Evolutionary conservation across 1,140 invertebrate species (phyloP), one percentile per base, ranked within the genome.

Genomic region (Pseudomyrmex concolor): DNA sequence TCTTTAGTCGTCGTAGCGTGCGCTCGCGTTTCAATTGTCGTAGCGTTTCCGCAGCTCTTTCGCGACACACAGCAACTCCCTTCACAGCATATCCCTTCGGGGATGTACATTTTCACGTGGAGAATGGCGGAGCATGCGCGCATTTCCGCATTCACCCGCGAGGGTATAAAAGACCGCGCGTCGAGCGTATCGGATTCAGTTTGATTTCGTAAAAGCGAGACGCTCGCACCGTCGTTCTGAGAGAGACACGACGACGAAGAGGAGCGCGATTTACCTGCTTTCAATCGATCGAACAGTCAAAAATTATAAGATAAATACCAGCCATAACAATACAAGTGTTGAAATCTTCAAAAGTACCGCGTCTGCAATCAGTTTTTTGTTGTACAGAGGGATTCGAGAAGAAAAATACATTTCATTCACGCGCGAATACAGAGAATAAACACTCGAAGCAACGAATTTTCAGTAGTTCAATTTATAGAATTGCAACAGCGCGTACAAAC

Each of bases 151-250:
- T 54, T 22, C 50, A 68, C 19, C 63, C 60, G 45, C 64, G 43
- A 76, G 55, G n/a, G 54, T 89, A 89, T 89, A 89, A 77, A 89
- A 89, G 84, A 57, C 55, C 48, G 71, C 43, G 63, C 10, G 60
- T 66, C 54, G 64, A 66, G 64, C 34, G 51, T 9, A 34, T 5
- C 68, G 17, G 19, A 12, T 55, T 89, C 87, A 89, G 87, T 89
- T 62, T 19, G 34, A 78, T 55, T 68, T 73, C 82, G 78, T 62
- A n/a, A 34, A 34, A 72, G 57, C 62, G 45, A 54, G 55, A 34
- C 34, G 34, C 34, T 34, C 34, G 83, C 10, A 78, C 22, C 54
- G 55, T 60, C 15, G n/a, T 54, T 59, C 13, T 43, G 34, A 34
- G 34, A 34, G 34, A 34, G 34, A 2, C 34, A 10, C 19, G 12